Base-by-base conservation (phyloP, 1,140 invertebrate species). In the Gryon sp. region DNA sequence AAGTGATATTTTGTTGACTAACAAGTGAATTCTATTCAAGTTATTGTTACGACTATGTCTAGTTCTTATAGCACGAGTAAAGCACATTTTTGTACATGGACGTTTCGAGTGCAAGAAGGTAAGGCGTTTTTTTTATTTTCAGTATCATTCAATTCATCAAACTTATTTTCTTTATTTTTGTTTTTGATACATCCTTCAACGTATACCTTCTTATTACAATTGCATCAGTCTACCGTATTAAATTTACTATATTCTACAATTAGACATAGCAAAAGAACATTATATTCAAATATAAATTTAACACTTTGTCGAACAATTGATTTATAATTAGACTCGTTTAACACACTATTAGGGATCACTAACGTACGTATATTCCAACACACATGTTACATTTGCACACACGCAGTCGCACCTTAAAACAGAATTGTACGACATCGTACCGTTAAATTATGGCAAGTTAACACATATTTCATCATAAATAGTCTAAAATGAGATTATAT, bases 51-150 rank as follows among this genome's bases (percentile, higher is more conserved):
- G 59, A 52, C 52, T 76, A 76, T 45, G 2, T 34, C 46, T 68
- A 77, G 4, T 59, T n/a, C 72, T 79, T 83, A 82, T 80, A 84
- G 83, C 83, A 79, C 85, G 84, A 83, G 50, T 86, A 86, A 85
- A 86, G 82, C 83, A 85, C 82, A 78, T 73, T 73, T 86, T 85
- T 86, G 82, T 85, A 86, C 83, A 85, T 84, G 82, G 81, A 83
- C 82, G 70, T 84, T 79, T 81, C 78, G 78, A 82, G 74, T 75
- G 72, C 53, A 77, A 77, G 72, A 76, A 66, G 70, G 62, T 57
- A 81, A 81, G 74, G 78, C 75, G 70, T 69, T 79, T 79, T 68
- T 68, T 55, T n/a, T n/a, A n/a, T n/a, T n/a, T 9, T 66, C 26
- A 45, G 63, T 55, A 40, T 69, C 43, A 34, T 55, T 60, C 12